These are phyloP conservation scores for Archips xylosteana DNA, from an alignment of 2,888 invertebrate genomes.

Conservation along the genomic window DNA sequence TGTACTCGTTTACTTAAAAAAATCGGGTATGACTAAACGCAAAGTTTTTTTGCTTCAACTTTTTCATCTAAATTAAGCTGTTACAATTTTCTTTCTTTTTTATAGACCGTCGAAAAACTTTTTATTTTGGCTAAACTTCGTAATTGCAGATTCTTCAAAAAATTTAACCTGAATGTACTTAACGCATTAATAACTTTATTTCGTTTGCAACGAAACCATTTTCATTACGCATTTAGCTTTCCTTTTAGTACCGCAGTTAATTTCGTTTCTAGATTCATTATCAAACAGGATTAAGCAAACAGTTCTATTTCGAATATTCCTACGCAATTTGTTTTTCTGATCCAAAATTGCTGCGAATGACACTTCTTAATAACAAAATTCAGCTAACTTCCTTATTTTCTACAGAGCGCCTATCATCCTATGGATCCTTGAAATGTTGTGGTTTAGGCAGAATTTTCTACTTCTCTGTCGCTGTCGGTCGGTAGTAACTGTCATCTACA, in stretches of 20 bases:
- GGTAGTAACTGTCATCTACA: not conserved
- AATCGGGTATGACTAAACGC: conserved; percentile 7
- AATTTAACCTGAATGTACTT: not conserved
- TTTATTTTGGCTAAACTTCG: conserved; percentile 2
- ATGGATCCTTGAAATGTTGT: not conserved
- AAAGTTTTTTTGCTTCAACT: conserved; percentile 4
- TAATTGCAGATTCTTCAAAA: not conserved
- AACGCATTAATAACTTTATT: not conserved
- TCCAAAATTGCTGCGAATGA: not conserved
- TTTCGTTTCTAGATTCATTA: not conserved
- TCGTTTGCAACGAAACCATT: no score
- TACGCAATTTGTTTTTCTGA: not conserved
- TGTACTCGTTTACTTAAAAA: conserved; percentile 31
- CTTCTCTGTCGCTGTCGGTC: not conserved
- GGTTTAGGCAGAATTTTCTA: no score
- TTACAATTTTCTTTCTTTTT: conserved; percentile 6
- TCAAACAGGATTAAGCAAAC: not conserved
- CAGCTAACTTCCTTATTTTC: not conserved
- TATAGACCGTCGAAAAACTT: conserved; percentile 1
- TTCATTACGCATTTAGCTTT: not conserved
- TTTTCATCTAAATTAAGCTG: not conserved
- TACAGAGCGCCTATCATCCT: not conserved
- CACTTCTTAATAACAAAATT: not conserved
- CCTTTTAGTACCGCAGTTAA: not conserved
- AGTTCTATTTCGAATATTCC: not conserved